Evolutionary conservation across 2,888 invertebrate genomes (phyloP), one percentile per base, ranked within the genome.

Genomic region (Brachyopa scutellaris): DNA sequence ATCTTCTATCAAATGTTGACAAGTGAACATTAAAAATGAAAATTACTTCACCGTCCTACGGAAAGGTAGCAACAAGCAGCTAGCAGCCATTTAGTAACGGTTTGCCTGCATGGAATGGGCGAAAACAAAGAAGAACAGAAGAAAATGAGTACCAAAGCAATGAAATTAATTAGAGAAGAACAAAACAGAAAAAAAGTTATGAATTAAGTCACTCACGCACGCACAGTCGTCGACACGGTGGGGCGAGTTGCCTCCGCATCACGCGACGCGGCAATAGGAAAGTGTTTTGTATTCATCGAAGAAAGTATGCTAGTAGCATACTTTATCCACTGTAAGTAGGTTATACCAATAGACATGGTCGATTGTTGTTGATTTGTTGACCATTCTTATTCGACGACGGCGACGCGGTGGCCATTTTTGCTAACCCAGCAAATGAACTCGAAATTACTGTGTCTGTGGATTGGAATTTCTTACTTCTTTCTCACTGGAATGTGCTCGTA

Each of bases 251-350:
- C 15, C n/a, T 23, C 17, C 64, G 26, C 9, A 40, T 51, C 64
- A 51, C 49, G 49, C 36, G 13, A n/a, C n/a, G 45, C 21, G 42
- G 31, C 19, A 26, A 53, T 66, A 66, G 29, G 64, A 66, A 66
- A 66, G 64, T 66, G 64, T 66, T 66, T 79, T 62, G 66, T 79
- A 79, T 79, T 62, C 70, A 70, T 29, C 51, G 26, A 67, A 74
- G 74, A 79, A 79, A 73, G 79, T 79, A 49, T 79, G 79, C 67
- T 80, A 80, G 21, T 42, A 55, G 74, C 62, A 74, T 72, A 72
- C 72, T 62, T 72, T 42, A 49, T 40, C 47, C 73, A 40, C 45
- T 61, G 62, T 67, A 55, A 67, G 66, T 61, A 57, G 64, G 45
- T 73, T 73, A 57, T 47, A 53, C 59, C 26, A 23, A 67, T 67